Base-by-base conservation (phyloP, 2,888 invertebrate genomes). In the Drosophila picticornis region DNA sequence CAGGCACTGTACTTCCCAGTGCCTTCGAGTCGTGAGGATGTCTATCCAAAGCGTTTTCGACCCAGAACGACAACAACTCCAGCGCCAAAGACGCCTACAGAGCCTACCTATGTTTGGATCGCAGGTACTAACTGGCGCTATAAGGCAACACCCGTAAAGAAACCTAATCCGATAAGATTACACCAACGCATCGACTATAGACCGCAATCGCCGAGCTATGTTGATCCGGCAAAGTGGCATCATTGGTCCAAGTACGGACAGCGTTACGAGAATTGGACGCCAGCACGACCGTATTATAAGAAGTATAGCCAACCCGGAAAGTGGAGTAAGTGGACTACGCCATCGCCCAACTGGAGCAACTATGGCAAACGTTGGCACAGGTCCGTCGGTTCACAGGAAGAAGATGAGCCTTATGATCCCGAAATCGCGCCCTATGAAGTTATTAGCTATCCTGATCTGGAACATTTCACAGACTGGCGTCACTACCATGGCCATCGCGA, bases 1-100 rank as follows among this genome's bases (percentile, higher is more conserved):
- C 78, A 85, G 29, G 92, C 92, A 6, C 34, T 83, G 13, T 92
- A 93, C 51, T 93, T 83, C 78, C 92, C 92, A 1, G 86, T 90
- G 52, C 91, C 90, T 4, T 64, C 88, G 2, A 84, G 77, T 25
- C 82, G 92, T 4, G 80, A 85, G 36, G 93, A 92, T 76, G 83
- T 92, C 19, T 87, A 91, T 60, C 92, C 93, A 0, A 92, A 91
- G 40, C 80, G 91, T 11, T 88, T 91, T 52, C 72, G 91, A 0
- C 75, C 80, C 1, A 75, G 81, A 22, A 91, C 90, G 0, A 90
- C 91, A 22, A 82, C 84, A 16, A 81, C 88, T 22, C 81, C 77
- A 2, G 82, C 68, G 9, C 76, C 84, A 0, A 77, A 72, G 2
- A 81, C 81, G 3, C 75, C 87, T 0, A 88, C 91, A 10, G 70